Evolutionary conservation across 2,888 invertebrate species (phyloP), one percentile per base, ranked within the genome.

Genomic region (Cheilosia grossa): DNA sequence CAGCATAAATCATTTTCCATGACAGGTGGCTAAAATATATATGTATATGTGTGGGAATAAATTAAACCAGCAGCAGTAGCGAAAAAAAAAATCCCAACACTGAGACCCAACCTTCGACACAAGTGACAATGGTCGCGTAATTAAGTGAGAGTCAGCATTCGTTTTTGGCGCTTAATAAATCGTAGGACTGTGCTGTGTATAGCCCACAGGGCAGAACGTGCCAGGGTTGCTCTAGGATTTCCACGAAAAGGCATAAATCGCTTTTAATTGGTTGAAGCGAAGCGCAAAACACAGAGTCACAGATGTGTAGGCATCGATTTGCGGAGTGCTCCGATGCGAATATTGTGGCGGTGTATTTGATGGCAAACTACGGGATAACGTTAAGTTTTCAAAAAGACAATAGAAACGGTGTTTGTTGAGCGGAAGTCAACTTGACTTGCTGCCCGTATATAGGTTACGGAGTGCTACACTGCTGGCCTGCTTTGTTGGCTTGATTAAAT

Each of bases 121-220:
- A 56, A 80, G 83, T 83, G 83, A 83, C 83, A 83, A 83, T 83
- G 83, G 83, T 74, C 74, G 80, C 80, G 80, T 83, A 80, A 83
- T 83, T 80, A 83, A 83, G 83, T 83, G 83, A 80, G 63, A 83
- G 74, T 80, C 80, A 75, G 83, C 74, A 75, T 83, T 83, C 80
- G 66, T 61, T 74, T 47, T 70, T 80, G 80, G 80, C 66, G 74
- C 74, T 83, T 66, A 80, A 83, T 83, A 83, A 80, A 83, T 83
- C 59, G 64, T 49, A 67, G 49, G 37, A 24, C 66, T n/a, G 4
- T 1, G 19, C n/a, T 5, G n/a, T n/a, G 10, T 21, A 19, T 30
- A 30, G 40, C 49, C 19, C 69, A 58, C 51, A 30, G 47, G 24
- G 44, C 44, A 44, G 27, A 27, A 49, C 72, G 54, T 64, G 51